A percentile compares a stretch with the other conserved stretches of the same genome.
These are phyloP conservation scores for Candoia aspera DNA, from an alignment of 2,113 vertebrate genomes.

Conservation along the genomic window DNA sequence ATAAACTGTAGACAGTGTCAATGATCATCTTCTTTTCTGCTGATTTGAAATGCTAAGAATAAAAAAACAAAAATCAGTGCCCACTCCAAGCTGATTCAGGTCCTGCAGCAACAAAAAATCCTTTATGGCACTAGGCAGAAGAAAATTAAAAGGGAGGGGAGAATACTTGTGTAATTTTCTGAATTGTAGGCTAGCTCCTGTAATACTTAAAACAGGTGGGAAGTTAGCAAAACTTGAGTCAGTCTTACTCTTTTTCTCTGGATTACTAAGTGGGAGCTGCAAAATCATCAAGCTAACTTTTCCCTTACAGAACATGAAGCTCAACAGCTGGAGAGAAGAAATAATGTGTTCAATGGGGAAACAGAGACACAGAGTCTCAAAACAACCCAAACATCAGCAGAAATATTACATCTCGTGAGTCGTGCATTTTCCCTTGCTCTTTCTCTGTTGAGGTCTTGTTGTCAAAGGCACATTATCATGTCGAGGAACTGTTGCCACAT, in stretches of 20 bases:
- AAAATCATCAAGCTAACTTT: neutral
- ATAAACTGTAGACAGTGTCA: neutral
- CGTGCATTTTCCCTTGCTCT: no score
- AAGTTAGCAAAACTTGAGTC: neutral
- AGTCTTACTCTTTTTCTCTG: neutral
- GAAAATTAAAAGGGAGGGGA: neutral
- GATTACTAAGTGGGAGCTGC: neutral
- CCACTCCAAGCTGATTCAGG: neutral
- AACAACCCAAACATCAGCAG: neutral
- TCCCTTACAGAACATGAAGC: neutral
- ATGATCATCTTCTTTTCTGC: neutral
- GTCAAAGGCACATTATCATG: no score
- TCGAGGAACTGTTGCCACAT: no score
- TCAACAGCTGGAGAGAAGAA: neutral
- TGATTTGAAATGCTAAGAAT: neutral
- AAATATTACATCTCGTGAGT: no score
- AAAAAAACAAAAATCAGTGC: neutral
- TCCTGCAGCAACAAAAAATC: neutral
- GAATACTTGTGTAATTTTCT: neutral
- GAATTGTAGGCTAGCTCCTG: neutral
- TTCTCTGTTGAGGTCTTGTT: no score
- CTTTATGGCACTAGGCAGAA: neutral
- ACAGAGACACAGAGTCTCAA: neutral
- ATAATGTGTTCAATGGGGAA: neutral
- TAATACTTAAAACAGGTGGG: neutral